phyloP scores from a whole-genome alignment of 2,797 vertebrate genomes.

The Pangasius larnaudii region DNA sequence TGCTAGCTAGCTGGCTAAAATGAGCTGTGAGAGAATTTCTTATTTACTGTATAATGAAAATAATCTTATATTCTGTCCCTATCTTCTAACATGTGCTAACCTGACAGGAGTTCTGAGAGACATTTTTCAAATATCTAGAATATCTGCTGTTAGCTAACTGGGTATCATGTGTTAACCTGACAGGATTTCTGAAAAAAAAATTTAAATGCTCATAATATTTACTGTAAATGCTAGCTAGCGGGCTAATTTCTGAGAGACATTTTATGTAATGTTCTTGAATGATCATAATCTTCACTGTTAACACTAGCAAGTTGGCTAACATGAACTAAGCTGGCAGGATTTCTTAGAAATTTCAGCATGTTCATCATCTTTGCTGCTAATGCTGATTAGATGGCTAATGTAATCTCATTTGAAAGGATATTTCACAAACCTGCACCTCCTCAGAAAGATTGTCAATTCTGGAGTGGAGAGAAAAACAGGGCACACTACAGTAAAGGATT shows the following conservation, averaged over 20 bases:
- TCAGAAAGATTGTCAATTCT: background rate
- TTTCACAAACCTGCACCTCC: background rate
- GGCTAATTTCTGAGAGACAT: background rate
- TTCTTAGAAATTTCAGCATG: background rate
- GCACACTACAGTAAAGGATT: too few relatives aligned
- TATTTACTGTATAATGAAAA: background rate
- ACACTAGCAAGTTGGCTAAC: background rate
- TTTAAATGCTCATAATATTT: background rate
- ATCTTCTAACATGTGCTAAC: background rate
- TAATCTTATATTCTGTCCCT: background rate
- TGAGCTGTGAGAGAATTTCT: background rate
- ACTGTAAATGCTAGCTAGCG: background rate
- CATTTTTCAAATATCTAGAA: background rate
- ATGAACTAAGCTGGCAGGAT: background rate
- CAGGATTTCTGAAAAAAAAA: background rate
- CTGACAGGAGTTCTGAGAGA: background rate
- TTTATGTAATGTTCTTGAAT: background rate
- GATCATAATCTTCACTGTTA: background rate
- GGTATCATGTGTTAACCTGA: background rate
- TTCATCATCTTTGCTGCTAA: background rate
- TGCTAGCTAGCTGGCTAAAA: background rate
- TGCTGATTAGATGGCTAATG: background rate
- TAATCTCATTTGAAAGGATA: background rate
- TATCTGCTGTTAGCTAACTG: background rate
- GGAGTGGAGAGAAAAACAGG: background rate